phyloP scores from a whole-genome alignment of 2,888 invertebrate genomes.

The Amphipyra berbera region DNA sequence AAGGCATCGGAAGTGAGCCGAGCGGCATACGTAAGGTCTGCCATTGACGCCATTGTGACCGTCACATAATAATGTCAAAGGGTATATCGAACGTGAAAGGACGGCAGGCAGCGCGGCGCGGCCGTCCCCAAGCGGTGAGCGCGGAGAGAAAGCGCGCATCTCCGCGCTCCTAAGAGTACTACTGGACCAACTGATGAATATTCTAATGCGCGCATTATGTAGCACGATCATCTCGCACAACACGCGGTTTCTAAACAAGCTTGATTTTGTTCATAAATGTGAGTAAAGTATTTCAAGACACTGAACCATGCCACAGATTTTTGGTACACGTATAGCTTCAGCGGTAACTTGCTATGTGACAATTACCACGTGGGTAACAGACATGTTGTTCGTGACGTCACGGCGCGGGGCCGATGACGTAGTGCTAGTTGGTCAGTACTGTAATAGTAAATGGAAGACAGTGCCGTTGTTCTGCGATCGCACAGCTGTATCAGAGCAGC shows the following conservation, averaged over 20 bases:
- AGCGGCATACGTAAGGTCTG: neutral
- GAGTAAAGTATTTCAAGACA: neutral
- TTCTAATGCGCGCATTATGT: conserved; percentile 25
- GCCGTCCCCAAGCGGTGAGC: neutral
- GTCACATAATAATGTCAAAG: conserved; percentile 30
- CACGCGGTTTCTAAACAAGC: conserved; percentile 20
- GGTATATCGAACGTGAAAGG: conserved; percentile 12
- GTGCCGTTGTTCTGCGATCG: no score
- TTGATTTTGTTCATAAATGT: neutral
- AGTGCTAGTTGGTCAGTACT: no score
- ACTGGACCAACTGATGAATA: conserved; percentile 23
- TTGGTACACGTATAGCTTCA: no score
- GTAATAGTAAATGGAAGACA: no score
- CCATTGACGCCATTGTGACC: conserved; percentile 9
- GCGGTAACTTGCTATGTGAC: no score
- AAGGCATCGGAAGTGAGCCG: conserved; percentile 5
- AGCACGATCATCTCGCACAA: conserved; percentile 15
- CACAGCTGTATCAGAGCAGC: no score
- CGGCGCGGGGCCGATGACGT: no score
- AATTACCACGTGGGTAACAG: no score
- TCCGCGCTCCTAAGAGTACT: neutral
- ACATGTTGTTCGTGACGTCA: no score
- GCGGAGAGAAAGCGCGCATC: conserved; percentile 29
- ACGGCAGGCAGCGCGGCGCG: neutral
- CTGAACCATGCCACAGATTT: no score